Percentiles rank a stretch among this genome's conserved stretches.
Evolutionary conservation across 2,797 vertebrate species (phyloP).

Genomic region (Acipenser oxyrinchus): DNA sequence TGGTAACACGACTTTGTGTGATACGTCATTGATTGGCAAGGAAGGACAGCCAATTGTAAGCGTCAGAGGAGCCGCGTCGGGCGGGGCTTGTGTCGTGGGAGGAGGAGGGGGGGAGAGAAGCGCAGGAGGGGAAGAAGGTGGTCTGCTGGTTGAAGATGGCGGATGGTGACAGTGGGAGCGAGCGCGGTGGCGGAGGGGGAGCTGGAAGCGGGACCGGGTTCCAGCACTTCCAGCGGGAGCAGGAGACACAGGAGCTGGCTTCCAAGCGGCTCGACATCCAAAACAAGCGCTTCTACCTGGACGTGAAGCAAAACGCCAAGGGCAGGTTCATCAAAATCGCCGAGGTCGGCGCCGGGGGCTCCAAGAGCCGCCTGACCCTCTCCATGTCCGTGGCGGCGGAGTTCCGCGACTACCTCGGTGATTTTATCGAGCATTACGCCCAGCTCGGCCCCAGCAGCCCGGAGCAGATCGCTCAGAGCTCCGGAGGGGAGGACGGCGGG

Average conservation of each 20-base stretch:
- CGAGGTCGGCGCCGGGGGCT: conserved; percentile 82
- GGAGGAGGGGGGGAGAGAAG: conserved; percentile 30
- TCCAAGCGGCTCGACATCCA: conserved; percentile 77
- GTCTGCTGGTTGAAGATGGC: conserved; percentile 83
- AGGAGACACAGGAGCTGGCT: conserved; percentile 71
- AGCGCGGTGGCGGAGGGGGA: conserved; percentile 61
- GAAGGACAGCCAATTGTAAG: conserved; percentile 30
- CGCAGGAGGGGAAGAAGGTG: conserved; percentile 53
- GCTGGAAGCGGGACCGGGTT: conserved; percentile 66
- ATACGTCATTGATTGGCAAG: conserved; percentile 28
- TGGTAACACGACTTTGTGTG: no score
- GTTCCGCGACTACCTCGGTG: conserved; percentile 80
- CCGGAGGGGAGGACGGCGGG: conserved; percentile 70
- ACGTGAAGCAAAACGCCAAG: conserved; percentile 78
- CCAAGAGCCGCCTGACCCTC: conserved; percentile 80
- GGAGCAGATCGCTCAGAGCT: conserved; percentile 79
- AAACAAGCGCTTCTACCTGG: conserved; percentile 76
- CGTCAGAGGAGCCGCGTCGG: background rate
- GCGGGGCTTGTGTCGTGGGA: conserved; percentile 34
- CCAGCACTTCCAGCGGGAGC: conserved; percentile 69
- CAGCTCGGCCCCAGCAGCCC: conserved; percentile 82
- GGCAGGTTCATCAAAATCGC: conserved; percentile 82
- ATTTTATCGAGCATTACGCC: conserved; percentile 80
- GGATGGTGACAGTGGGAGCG: conserved; percentile 88
- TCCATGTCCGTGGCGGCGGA: conserved; percentile 87